Percentiles rank a stretch among this genome's conserved stretches.
phyloP scores from a whole-genome alignment of 2,797 vertebrate species.

The Pterois miles region DNA sequence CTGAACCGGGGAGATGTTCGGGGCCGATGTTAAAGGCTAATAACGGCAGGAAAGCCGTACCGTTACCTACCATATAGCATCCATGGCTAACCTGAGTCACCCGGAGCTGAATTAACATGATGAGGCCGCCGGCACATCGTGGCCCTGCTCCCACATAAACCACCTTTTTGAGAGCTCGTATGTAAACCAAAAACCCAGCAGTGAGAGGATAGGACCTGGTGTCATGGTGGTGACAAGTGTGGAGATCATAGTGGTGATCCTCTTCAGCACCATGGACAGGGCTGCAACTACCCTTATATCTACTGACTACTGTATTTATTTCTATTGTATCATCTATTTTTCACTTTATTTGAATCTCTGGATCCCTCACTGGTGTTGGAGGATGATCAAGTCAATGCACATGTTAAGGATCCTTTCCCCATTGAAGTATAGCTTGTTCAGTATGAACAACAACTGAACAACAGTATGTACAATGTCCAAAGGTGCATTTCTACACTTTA shows the following conservation, averaged over 20 bases:
- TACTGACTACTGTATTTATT: neutral
- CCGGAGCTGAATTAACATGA: neutral
- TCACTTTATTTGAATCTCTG: neutral
- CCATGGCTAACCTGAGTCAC: constrained; percentile 59
- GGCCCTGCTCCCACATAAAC: constrained; percentile 21
- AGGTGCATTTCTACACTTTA: neutral
- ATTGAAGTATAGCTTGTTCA: neutral
- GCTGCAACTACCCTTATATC: neutral
- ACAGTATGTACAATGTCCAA: neutral
- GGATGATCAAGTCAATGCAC: too few relatives aligned
- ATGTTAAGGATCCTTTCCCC: neutral
- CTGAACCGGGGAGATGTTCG: neutral
- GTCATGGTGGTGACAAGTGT: neutral
- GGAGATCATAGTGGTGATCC: neutral
- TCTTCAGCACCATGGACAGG: constrained; percentile 82
- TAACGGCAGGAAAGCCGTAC: constrained; percentile 5
- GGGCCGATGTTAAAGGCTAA: constrained; percentile 10
- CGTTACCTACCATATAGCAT: constrained; percentile 46
- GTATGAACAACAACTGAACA: too few relatives aligned
- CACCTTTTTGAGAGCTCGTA: neutral
- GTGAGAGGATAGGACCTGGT: neutral
- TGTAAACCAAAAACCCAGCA: neutral
- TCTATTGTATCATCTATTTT: neutral
- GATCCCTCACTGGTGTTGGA: too few relatives aligned
- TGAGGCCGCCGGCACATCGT: neutral